phyloP scores from a whole-genome alignment of 1,140 invertebrate genomes.

The Chironomus tepperi region DNA sequence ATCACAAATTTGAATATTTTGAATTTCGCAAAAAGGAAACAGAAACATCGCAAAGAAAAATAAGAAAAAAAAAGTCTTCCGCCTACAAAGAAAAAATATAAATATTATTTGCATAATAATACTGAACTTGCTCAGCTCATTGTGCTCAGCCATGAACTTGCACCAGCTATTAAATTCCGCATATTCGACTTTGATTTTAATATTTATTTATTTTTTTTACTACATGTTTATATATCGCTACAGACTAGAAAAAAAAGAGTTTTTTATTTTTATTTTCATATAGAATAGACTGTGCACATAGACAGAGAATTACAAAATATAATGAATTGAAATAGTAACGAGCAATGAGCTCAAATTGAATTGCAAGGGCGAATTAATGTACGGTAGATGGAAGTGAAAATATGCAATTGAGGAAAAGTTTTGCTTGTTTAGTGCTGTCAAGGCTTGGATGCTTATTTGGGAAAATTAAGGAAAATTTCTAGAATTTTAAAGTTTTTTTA shows the following conservation, averaged over 20 bases:
- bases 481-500: too few species aligned
- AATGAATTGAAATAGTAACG: neutral
- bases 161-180: neutral
- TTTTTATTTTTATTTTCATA: neutral
- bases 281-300: too few species aligned
- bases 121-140: neutral
- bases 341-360: constrained; percentile 2
- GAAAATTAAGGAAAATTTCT: too few species aligned
- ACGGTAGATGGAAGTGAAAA: neutral
- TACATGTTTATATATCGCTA: neutral
- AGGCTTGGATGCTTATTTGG: too few species aligned
- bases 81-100: neutral
- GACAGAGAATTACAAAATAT: neutral
- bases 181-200: neutral
- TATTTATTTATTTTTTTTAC: neutral
- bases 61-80: neutral
- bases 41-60: neutral
- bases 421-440: too few species aligned
- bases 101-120: neutral
- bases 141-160: constrained; percentile 1
- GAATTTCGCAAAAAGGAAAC: too few species aligned
- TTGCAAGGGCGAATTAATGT: neutral
- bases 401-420: neutral
- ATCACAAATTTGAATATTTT: neutral
- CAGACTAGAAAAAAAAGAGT: neutral